These are phyloP conservation scores for Baryphthengus martii DNA, from an alignment of 2,113 vertebrate genomes.

Conservation along the genomic window DNA sequence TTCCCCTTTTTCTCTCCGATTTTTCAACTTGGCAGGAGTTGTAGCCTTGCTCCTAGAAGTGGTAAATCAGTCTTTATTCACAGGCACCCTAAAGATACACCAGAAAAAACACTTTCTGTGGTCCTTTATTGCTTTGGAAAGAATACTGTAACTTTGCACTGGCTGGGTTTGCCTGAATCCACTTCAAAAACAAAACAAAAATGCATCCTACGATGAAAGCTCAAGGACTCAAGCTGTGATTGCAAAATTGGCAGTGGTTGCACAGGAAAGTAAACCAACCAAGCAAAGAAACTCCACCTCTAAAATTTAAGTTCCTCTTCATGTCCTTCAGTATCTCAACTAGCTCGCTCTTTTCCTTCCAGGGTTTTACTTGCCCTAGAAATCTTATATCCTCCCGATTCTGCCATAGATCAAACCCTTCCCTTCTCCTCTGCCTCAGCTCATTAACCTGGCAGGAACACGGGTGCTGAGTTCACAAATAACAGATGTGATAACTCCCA, in stretches of 20 bases:
- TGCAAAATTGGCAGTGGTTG: neutral
- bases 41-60: neutral
- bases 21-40: neutral
- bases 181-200: conserved; percentile 14
- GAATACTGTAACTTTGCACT: neutral
- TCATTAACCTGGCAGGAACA: neutral
- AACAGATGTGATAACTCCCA: conserved; percentile 1
- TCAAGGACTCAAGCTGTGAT: neutral
- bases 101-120: neutral
- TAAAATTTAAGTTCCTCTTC: neutral
- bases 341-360: neutral
- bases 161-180: neutral
- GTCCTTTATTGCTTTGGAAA: neutral
- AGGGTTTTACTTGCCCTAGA: neutral
- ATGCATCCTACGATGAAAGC: neutral
- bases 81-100: neutral
- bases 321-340: neutral
- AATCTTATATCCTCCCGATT: neutral
- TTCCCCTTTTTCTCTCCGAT: neutral
- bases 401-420: neutral
- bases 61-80: neutral
- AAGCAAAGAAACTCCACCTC: neutral
- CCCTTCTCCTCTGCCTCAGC: neutral
- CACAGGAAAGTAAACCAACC: neutral
- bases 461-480: neutral